phyloP scores from a whole-genome alignment of 2,797 vertebrate genomes.

The Novumbra hubbsi region DNA sequence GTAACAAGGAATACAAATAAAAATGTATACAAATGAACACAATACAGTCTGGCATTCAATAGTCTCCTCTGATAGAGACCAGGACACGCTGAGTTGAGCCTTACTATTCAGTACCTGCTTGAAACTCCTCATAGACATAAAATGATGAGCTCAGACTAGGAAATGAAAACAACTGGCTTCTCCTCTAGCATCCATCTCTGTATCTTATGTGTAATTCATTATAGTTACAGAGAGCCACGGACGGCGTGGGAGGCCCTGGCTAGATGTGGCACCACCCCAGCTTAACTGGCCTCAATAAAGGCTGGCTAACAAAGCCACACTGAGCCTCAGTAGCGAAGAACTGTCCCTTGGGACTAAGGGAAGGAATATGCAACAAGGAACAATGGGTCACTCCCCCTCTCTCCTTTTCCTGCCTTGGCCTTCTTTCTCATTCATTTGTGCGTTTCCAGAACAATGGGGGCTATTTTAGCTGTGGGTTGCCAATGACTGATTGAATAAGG shows the following conservation, averaged over 20 bases:
- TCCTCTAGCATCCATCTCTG: slow-evolving; percentile 29
- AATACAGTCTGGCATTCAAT: neutral
- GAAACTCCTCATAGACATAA: neutral
- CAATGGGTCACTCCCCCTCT: slow-evolving; percentile 65
- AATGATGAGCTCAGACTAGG: slow-evolving; percentile 9
- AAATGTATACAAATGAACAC: neutral
- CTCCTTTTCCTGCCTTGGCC: neutral
- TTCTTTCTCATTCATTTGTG: slow-evolving; percentile 54
- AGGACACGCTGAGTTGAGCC: neutral
- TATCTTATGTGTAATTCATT: slow-evolving; percentile 20
- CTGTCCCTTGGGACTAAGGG: slow-evolving; percentile 33
- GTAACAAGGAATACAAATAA: neutral
- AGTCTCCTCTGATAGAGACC: neutral
- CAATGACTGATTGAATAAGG: slow-evolving; percentile 26
- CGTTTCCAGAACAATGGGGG: slow-evolving; percentile 57
- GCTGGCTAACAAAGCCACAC: slow-evolving; percentile 43
- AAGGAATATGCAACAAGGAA: slow-evolving; percentile 46
- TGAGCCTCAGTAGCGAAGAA: slow-evolving; percentile 29
- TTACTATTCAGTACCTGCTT: neutral
- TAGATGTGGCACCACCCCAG: slow-evolving; percentile 40
- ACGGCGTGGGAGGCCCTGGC: neutral
- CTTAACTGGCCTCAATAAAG: slow-evolving; percentile 38
- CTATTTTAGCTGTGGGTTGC: slow-evolving; percentile 44
- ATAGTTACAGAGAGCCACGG: slow-evolving; percentile 12
- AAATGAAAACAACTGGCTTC: slow-evolving; percentile 31